Conservation (phyloP, 2,888 invertebrate species). For the Aleiodes alternator region DNA sequence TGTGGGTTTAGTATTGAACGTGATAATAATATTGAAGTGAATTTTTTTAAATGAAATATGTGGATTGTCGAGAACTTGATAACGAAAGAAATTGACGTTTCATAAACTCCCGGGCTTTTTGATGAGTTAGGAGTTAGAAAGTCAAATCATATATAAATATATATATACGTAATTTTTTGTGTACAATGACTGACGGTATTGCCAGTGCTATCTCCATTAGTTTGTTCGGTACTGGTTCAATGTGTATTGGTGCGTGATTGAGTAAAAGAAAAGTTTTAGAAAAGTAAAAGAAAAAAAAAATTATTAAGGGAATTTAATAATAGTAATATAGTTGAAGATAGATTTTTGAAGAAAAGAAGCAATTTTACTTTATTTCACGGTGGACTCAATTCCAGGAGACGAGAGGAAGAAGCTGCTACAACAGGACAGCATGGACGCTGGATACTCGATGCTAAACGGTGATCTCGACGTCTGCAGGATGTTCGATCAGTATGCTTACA, state of each 20-base stretch:
- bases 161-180: conserved; percentile 5
- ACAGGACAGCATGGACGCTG: conserved; percentile 78
- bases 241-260: conserved; percentile 47
- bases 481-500: conserved; percentile 82
- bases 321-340: conserved; percentile 13
- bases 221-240: conserved; percentile 68
- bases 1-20: too few relatives aligned
- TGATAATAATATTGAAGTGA: too few relatives aligned
- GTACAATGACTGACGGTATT: conserved; percentile 71
- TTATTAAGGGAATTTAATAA: conserved; percentile 16
- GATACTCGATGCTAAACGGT: conserved; percentile 80
- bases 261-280: not conserved
- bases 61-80: too few relatives aligned
- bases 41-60: too few relatives aligned
- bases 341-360: conserved; percentile 24
- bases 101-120: too few relatives aligned
- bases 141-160: too few relatives aligned
- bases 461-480: conserved; percentile 80
- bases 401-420: conserved; percentile 72
- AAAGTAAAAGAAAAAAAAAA: not conserved
- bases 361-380: conserved; percentile 44
- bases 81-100: too few relatives aligned
- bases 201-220: conserved; percentile 72
- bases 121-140: too few relatives aligned
- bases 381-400: conserved; percentile 62